Evolutionary conservation across 2,888 invertebrate species (phyloP), one percentile per base, ranked within the genome.

Genomic region (Odontocolon sp.): DNA sequence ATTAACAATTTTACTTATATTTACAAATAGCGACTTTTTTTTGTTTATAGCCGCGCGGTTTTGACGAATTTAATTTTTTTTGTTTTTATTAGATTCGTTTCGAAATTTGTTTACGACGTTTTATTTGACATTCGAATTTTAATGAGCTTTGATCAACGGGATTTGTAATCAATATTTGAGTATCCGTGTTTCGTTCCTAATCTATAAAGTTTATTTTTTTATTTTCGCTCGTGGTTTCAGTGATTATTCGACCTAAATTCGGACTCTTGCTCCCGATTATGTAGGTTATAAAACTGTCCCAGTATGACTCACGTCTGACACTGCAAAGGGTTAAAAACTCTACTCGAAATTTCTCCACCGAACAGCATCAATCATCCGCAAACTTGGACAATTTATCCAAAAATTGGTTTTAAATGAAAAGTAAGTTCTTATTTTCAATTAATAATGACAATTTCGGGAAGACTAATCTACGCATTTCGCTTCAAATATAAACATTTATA

Each of bases 381-480:
- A 50, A 40, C 33, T 45, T 36, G 56, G 47, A 59, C 59, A 28
- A 54, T 31, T 61, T 38, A 2, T 16, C 23, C 8, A 6, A 40
- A 1, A 9, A 3, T 73, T 56, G 14, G 42, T 73, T 73, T 2
- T 73, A 79, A 73, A 79, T 77, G 79, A 77, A 36, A 56, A 79
- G 79, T 79, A 14, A 79, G 79, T 70, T 3, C 11, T 1, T 9
- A 33, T 26, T 56, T 38, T 47, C 28, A 6, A 14, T 9, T n/a
- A 8, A 16, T 36, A 9, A 5, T 26, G 0, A 57, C 40, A 33
- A 40, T 33, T 2, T 1, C 14, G 6, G n/a, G n/a, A n/a, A n/a
- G 9, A 18, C 5, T 4, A 21, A n/a, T 42, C 9, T 3, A 54
- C 3, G n/a, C n/a, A n/a, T 14, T 40, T n/a, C 28, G 33, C 33